Conservation (phyloP, 2,888 invertebrate genomes). For the Idaea dimidiata region DNA sequence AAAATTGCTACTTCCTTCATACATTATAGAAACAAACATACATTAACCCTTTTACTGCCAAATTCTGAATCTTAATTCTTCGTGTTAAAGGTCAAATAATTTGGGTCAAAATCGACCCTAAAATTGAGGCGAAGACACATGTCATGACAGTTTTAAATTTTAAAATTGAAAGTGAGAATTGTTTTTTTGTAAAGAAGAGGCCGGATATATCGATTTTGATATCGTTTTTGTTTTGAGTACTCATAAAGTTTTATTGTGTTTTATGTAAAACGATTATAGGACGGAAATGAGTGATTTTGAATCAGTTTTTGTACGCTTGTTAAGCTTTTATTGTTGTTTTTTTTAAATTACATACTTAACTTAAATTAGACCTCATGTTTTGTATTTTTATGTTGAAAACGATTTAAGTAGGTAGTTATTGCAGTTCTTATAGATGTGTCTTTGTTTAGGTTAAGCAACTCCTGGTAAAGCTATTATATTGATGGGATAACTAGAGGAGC, state of each 20-base stretch:
- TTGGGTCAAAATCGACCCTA: background rate
- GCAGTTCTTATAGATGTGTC: no score
- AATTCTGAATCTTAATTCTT: background rate
- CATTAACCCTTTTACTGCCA: background rate
- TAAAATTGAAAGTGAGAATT: background rate
- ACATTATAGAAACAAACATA: background rate
- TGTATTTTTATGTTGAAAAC: background rate
- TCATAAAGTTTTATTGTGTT: background rate
- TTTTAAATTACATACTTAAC: no score
- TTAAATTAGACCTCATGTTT: background rate
- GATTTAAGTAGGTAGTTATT: background rate
- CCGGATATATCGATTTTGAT: background rate
- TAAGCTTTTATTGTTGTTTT: background rate
- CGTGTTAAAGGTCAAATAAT: background rate
- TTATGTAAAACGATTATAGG: background rate
- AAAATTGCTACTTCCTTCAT: conserved; percentile 8
- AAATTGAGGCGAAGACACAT: background rate
- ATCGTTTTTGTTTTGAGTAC: background rate
- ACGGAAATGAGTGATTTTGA: background rate
- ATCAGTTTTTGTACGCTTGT: background rate
- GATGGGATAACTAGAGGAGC: no score
- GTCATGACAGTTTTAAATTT: background rate
- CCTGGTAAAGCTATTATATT: no score
- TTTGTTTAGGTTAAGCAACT: no score
- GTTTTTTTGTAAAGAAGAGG: background rate